Evolutionary conservation across 2,888 invertebrate genomes (phyloP).

Genomic region (Pseudoips prasinana): DNA sequence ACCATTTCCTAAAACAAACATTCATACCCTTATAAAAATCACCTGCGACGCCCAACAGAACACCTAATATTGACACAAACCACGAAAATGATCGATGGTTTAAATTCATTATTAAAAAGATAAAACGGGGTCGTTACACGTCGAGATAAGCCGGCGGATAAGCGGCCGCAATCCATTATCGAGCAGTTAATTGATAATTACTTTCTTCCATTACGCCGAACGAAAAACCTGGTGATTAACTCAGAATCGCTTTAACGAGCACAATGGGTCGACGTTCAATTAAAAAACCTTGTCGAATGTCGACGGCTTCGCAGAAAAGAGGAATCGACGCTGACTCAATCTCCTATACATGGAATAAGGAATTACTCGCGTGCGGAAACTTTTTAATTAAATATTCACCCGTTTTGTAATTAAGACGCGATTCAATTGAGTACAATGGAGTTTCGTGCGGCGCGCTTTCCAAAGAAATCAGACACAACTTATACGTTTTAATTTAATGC

Average conservation of each 20-base stretch:
- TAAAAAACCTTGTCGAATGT: conserved; percentile 79
- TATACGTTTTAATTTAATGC: conserved; percentile 44
- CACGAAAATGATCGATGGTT: conserved; percentile 57
- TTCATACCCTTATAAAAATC: no score
- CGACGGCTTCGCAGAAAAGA: conserved; percentile 69
- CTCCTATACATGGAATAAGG: conserved; percentile 78
- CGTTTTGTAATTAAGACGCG: conserved; percentile 77
- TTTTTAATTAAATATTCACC: conserved; percentile 81
- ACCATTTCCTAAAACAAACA: conserved; percentile 8
- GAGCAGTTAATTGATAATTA: conserved; percentile 80
- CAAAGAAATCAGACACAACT: conserved; percentile 59
- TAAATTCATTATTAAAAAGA: conserved; percentile 64
- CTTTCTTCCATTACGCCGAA: conserved; percentile 78
- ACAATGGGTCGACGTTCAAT: conserved; percentile 78
- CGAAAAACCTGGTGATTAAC: conserved; percentile 79
- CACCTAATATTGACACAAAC: conserved; percentile 37
- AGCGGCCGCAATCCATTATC: conserved; percentile 79
- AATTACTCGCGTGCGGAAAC: conserved; percentile 78
- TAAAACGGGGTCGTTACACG: conserved; percentile 61
- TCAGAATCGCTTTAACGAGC: conserved; percentile 78
- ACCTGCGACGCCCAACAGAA: conserved; percentile 20
- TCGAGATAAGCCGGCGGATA: conserved; percentile 71
- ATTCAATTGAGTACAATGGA: conserved; percentile 70
- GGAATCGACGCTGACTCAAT: conserved; percentile 74
- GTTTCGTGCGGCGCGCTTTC: conserved; percentile 58